A percentile compares a stretch with the other conserved stretches of the same genome.
phyloP scores from a whole-genome alignment of 2,797 vertebrate species.

The Rhinophrynus dorsalis region DNA sequence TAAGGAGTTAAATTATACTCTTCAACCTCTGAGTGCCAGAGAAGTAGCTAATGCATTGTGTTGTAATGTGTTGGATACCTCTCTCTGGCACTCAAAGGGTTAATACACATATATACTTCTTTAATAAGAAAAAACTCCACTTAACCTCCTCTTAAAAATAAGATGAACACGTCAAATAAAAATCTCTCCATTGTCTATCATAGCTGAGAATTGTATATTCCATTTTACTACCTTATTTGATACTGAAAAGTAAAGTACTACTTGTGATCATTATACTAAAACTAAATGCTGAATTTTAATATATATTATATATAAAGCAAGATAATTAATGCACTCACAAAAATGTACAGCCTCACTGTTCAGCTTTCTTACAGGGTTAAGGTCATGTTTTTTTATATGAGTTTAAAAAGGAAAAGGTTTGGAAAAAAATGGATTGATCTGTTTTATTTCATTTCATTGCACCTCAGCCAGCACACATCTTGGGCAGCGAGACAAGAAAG shows the following conservation, averaged over 20 bases:
- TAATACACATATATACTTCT: no score
- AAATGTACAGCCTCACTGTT: conserved; percentile 35
- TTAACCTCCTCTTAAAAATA: no score
- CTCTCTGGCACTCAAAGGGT: no score
- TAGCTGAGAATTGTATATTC: not conserved
- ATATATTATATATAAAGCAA: conserved; percentile 16
- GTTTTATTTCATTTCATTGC: conserved; percentile 48
- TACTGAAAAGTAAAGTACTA: not conserved
- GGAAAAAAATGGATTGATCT: conserved; percentile 46
- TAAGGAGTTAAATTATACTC: no score
- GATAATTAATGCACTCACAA: conserved; percentile 24
- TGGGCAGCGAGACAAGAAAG: conserved; percentile 51
- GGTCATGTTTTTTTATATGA: conserved; percentile 43
- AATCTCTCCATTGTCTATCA: no score
- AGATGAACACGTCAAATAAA: no score
- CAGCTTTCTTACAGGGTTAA: conserved; percentile 26
- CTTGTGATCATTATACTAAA: conserved; percentile 6
- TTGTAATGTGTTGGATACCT: no score
- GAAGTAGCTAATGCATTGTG: no score
- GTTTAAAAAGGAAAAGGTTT: conserved; percentile 29
- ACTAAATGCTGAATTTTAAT: conserved; percentile 12
- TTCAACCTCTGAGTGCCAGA: no score
- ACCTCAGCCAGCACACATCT: conserved; percentile 48
- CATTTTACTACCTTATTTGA: not conserved
- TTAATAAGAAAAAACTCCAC: no score